Percentiles rank a stretch among this genome's conserved stretches.
These are phyloP conservation scores for Hylaea fasciaria DNA, from an alignment of 2,888 invertebrate species.

Conservation along the genomic window DNA sequence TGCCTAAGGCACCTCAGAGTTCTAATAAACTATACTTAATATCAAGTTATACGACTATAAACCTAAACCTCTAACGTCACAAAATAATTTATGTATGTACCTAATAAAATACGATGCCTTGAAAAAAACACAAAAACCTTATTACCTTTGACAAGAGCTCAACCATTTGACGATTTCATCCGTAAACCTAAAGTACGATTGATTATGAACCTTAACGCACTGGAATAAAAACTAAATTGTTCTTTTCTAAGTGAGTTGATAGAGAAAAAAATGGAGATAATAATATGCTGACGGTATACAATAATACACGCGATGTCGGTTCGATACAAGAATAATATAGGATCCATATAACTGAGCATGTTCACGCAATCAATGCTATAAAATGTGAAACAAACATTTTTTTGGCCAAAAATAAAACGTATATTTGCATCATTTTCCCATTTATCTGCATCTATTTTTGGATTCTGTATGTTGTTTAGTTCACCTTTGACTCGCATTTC, in stretches of 20 bases:
- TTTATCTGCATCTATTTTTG: conserved; percentile 21
- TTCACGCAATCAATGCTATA: conserved; percentile 67
- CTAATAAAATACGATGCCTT: conserved; percentile 45
- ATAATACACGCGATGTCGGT: conserved; percentile 63
- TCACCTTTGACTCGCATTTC: conserved; percentile 8
- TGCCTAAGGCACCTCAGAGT: too few species aligned
- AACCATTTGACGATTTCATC: conserved; percentile 28
- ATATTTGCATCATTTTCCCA: conserved; percentile 22
- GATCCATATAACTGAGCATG: conserved; percentile 54
- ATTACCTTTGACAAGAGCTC: conserved; percentile 52
- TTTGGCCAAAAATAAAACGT: conserved; percentile 31
- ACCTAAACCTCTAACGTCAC: conserved; percentile 28
- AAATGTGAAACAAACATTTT: conserved; percentile 41
- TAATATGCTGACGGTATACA: conserved; percentile 62
- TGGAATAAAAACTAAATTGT: conserved; percentile 36
- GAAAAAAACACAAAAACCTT: conserved; percentile 48
- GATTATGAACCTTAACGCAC: conserved; percentile 29
- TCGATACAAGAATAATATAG: conserved; percentile 43
- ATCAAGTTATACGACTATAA: background rate
- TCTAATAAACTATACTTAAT: background rate
- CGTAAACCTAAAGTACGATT: conserved; percentile 16
- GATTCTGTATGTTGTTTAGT: conserved; percentile 4
- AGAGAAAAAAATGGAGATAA: conserved; percentile 53
- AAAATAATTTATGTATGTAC: conserved; percentile 43
- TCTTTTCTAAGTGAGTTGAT: conserved; percentile 30